Base-by-base conservation (phyloP, 2,888 invertebrate genomes). In the Drosophila trichaetosa region DNA sequence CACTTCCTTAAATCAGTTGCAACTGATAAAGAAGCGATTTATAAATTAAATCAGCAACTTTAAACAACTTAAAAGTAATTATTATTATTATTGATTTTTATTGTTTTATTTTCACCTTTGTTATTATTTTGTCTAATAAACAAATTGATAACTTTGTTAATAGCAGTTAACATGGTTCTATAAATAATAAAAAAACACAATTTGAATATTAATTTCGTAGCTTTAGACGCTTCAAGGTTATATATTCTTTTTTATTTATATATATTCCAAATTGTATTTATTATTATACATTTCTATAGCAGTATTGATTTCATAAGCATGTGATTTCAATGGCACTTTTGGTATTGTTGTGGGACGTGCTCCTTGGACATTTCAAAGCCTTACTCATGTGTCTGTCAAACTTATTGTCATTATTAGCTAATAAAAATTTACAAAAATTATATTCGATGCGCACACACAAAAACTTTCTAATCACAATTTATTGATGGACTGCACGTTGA, bases 381-480 rank as follows among this genome's bases (percentile, higher is more conserved):
- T 24, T 24, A 16, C 27, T 42, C 54, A 46, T 58, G 29, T 56
- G 58, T 48, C 57, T 62, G 53, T 38, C 53, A 48, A 52, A 63
- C 52, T 57, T 60, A 63, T 66, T 69, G 36, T 59, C 56, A 27
- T 74, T 71, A 87, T 83, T 75, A 75, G 33, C 69, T 54, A 78
- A 82, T 70, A 75, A 77, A 80, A 58, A 36, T 56, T 11, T 34
- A 59, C 29, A 46, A 40, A 54, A 64, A 53, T 56, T 2, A 54
- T 75, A 71, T 60, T 53, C 62, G 60, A 42, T 42, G 68, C 66
- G 64, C 70, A 69, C 63, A 69, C 60, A 60, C 53, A 68, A 76
- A 87, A 79, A 87, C 90, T 87, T 87, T 90, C 87, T 82, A 89
- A 84, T 90, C 87, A 54, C 64, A 69, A 63, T 61, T 69, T 71